phyloP scores from a whole-genome alignment of 1,140 invertebrate species.

The Mercenaria mercenaria region DNA sequence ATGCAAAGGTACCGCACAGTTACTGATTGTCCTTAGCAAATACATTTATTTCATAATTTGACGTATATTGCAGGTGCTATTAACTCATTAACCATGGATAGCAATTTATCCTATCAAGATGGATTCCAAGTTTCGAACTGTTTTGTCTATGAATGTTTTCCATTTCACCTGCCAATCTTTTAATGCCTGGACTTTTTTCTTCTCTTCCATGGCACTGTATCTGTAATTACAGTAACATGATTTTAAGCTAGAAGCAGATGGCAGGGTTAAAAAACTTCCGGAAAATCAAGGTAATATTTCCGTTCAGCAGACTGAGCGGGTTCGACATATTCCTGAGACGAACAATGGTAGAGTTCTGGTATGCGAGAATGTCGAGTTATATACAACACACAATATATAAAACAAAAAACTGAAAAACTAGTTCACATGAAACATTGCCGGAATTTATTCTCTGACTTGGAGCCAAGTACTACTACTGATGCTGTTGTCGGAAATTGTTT shows the following conservation, averaged over 20 bases:
- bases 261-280: neutral
- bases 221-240: constrained; percentile 70
- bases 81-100: too few species aligned
- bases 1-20: too few species aligned
- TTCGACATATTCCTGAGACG: neutral
- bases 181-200: constrained; percentile 73
- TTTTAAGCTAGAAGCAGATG: too few species aligned
- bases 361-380: too few species aligned
- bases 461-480: too few species aligned
- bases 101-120: constrained; percentile 10
- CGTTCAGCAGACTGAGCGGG: neutral
- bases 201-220: constrained; percentile 76
- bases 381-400: neutral
- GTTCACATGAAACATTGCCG: neutral
- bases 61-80: too few species aligned
- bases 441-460: too few species aligned
- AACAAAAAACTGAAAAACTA: neutral
- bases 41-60: too few species aligned
- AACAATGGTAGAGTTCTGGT: neutral
- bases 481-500: too few species aligned
- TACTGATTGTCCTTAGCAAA: too few species aligned
- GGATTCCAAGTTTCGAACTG: neutral
- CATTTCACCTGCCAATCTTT: constrained; percentile 76
- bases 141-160: constrained; percentile 76
- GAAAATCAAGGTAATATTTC: neutral